Evolutionary conservation across 2,888 invertebrate species (phyloP), one percentile per base, ranked within the genome.

Genomic region (Trichopoda pennipes): DNA sequence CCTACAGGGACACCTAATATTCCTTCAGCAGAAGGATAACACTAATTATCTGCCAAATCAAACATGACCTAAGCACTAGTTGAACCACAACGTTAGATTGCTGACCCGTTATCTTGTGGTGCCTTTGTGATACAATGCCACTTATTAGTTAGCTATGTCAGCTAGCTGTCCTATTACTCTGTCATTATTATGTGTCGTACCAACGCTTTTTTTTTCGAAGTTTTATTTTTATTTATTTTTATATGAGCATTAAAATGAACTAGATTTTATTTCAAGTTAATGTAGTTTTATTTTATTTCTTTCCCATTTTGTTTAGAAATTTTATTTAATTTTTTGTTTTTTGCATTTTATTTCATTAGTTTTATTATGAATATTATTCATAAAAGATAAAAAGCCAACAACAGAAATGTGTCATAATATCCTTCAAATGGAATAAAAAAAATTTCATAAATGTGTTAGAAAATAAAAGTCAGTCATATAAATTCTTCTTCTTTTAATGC

Each of bases 51-150:
- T n/a, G n/a, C n/a, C n/a, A n/a, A n/a, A n/a, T n/a, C n/a, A n/a
- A n/a, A n/a, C n/a, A n/a, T n/a, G n/a, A n/a, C n/a, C n/a, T n/a
- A n/a, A n/a, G n/a, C n/a, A n/a, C n/a, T n/a, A n/a, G n/a, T n/a
- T n/a, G n/a, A n/a, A n/a, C n/a, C n/a, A n/a, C n/a, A n/a, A n/a
- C n/a, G n/a, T n/a, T n/a, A n/a, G n/a, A n/a, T n/a, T n/a, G n/a
- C n/a, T n/a, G n/a, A n/a, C n/a, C n/a, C n/a, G n/a, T n/a, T n/a
- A n/a, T n/a, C n/a, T n/a, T n/a, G n/a, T n/a, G n/a, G n/a, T n/a
- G n/a, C n/a, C n/a, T n/a, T 76, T 77, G 72, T 76, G 72, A 56
- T 38, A 77, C 58, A 55, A 70, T 70, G 75, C 69, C 80, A 80
- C 64, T 74, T 69, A 68, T 60, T 73, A 66, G 58, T 49, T 32